These are phyloP conservation scores for Strongylocentrotus purpuratus DNA, from an alignment of 35 echinoderm and acorn worm species.

Conservation along the genomic window DNA sequence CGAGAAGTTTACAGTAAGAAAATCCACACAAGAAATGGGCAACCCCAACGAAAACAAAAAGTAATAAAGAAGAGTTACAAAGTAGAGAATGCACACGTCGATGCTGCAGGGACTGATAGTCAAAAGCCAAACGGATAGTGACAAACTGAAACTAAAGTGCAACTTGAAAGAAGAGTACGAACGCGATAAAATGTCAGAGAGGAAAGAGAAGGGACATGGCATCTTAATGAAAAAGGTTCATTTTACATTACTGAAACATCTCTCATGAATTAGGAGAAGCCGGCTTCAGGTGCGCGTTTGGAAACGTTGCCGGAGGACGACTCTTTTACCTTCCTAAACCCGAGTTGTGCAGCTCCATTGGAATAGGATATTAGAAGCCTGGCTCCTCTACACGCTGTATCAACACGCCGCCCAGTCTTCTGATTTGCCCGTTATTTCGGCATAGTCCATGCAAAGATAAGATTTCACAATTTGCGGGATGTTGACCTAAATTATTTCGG, in stretches of 20 bases:
- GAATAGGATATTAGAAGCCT: constrained; percentile 36
- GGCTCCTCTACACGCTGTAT: constrained; percentile 17
- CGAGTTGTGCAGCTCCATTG: constrained; percentile 26
- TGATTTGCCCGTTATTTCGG: constrained; percentile 41
- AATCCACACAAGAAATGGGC: neutral
- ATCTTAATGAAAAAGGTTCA: constrained; percentile 19
- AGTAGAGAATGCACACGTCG: neutral
- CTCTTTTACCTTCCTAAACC: constrained; percentile 3
- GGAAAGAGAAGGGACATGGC: neutral
- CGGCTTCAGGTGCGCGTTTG: neutral
- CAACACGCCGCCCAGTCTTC: constrained; percentile 1
- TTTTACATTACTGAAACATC: constrained; percentile 4
- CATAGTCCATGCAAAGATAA: constrained; percentile 32
- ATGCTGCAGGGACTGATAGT: neutral
- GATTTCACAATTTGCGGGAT: constrained; percentile 51
- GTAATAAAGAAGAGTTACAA: neutral
- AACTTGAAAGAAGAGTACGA: constrained; percentile 3
- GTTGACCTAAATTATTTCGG: constrained; percentile 51
- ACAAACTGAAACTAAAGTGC: constrained; percentile 1
- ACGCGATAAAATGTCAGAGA: neutral
- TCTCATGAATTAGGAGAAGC: constrained; percentile 9
- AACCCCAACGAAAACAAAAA: neutral
- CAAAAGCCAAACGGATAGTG: neutral
- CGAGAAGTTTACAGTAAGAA: neutral
- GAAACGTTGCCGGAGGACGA: neutral